These are phyloP conservation scores for Cerastoderma edule DNA, from an alignment of 2,888 invertebrate species.

Conservation along the genomic window DNA sequence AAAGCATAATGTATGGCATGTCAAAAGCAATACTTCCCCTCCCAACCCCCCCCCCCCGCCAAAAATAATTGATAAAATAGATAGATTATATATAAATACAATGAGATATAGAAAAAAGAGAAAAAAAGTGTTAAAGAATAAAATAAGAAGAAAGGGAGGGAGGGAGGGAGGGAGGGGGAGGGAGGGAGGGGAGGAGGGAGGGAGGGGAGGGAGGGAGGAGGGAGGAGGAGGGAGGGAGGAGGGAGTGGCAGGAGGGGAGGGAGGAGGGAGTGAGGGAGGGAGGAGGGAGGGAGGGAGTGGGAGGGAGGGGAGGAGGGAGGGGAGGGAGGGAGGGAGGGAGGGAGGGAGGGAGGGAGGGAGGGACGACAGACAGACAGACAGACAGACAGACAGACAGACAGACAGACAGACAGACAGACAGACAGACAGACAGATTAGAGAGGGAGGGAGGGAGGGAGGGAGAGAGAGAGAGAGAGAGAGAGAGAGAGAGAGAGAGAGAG, in stretches of 20 bases:
- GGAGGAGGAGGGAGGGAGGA: background rate
- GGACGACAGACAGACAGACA: background rate
- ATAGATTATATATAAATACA: no score
- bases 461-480: background rate
- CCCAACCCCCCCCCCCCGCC: no score
- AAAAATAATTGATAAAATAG: no score
- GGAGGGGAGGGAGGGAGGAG: background rate
- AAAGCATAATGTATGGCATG: no score
- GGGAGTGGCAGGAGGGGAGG: background rate
- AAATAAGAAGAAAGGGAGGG: background rate
- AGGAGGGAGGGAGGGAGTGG: background rate
- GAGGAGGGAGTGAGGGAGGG: background rate
- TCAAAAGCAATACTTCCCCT: no score
- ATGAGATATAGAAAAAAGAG: background rate
- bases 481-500: background rate
- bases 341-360: background rate
- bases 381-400: background rate
- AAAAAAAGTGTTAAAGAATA: background rate
- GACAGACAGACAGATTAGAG: background rate
- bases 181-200: background rate
- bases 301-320: background rate
- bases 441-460: background rate
- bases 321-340: background rate
- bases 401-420: background rate
- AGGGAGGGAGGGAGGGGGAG: background rate